Conservation (phyloP, 2,797 vertebrate genomes). For the Chromobotia macracanthus region DNA sequence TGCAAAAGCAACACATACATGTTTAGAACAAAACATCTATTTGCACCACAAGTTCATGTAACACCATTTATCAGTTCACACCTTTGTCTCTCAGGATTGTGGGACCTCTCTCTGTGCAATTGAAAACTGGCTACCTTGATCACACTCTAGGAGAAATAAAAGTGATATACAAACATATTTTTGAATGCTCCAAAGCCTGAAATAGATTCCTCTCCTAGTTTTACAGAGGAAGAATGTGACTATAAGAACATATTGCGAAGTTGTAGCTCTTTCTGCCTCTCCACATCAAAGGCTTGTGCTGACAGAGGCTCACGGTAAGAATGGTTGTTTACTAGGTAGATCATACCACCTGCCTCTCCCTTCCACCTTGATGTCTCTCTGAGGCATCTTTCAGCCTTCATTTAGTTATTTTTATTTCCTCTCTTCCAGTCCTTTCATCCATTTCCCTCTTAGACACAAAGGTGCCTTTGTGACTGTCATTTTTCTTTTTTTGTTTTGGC, state of each 20-base stretch:
- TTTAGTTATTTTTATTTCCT: slow-evolving; percentile 74
- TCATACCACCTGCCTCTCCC: slow-evolving; percentile 60
- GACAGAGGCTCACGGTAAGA: slow-evolving; percentile 53
- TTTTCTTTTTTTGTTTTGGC: not conserved
- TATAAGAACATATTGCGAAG: slow-evolving; percentile 48
- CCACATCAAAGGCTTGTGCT: slow-evolving; percentile 47
- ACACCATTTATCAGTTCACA: slow-evolving; percentile 40
- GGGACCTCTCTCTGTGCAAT: slow-evolving; percentile 14
- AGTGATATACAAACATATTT: slow-evolving; percentile 39
- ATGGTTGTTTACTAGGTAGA: slow-evolving; percentile 62
- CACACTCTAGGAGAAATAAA: slow-evolving; percentile 34
- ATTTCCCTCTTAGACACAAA: slow-evolving; percentile 68
- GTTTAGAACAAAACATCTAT: slow-evolving; percentile 25
- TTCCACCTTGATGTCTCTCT: slow-evolving; percentile 65
- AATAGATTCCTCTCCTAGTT: slow-evolving; percentile 50
- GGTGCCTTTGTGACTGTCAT: slow-evolving; percentile 66
- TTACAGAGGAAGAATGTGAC: slow-evolving; percentile 24
- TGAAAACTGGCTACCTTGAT: slow-evolving; percentile 45
- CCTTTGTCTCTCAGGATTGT: slow-evolving; percentile 5
- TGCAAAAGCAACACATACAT: not conserved
- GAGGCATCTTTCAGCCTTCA: slow-evolving; percentile 60
- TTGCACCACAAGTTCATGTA: slow-evolving; percentile 18
- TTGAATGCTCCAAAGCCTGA: slow-evolving; percentile 43
- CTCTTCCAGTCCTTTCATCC: slow-evolving; percentile 68
- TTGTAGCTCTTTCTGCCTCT: slow-evolving; percentile 44